Evolutionary conservation across 2,888 invertebrate genomes (phyloP), one percentile per base, ranked within the genome.

Genomic region (Drosophila multiciliata): DNA sequence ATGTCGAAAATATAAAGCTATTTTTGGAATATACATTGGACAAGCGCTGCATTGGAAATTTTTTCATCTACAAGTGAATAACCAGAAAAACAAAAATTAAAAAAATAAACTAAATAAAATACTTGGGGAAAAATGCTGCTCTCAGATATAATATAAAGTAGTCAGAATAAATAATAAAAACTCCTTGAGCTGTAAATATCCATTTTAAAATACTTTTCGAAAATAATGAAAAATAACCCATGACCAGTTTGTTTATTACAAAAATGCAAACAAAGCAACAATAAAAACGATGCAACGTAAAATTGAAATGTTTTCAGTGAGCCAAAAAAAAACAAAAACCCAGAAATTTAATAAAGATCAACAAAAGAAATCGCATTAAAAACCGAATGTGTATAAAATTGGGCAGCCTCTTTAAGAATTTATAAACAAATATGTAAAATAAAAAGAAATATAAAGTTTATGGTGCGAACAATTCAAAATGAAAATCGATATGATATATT

Each of bases 11-110:
- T 88, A 85, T 89, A 80, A 76, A 71, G 87, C 87, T 87, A 87
- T 87, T 87, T 90, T 87, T 89, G 87, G 87, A 90, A 80, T 73
- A 86, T 90, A 88, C 79, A 87, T 82, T 87, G 70, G 71, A 89
- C 82, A 69, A 63, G 32, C 67, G 66, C 50, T 87, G 90, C 82
- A 73, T 89, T 89, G 90, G 72, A 89, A 84, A 73, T 66, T 65
- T 68, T 62, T 64, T 60, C 58, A 40, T 59, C 54, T 23, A 40
- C 53, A 73, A 70, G 66, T 82, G 70, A 83, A 71, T 58, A 66
- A 55, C 49, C 75, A 66, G 26, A 64, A 61, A 64, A 53, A 54
- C 26, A 61, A 29, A 62, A 35, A 32, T 35, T 8, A 63, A 72
- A 20, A 15, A 42, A 42, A 20, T 12, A 20, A 45, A 5, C 29